Conservation (phyloP, 2,113 vertebrate species). For the Embiotoca jacksoni region DNA sequence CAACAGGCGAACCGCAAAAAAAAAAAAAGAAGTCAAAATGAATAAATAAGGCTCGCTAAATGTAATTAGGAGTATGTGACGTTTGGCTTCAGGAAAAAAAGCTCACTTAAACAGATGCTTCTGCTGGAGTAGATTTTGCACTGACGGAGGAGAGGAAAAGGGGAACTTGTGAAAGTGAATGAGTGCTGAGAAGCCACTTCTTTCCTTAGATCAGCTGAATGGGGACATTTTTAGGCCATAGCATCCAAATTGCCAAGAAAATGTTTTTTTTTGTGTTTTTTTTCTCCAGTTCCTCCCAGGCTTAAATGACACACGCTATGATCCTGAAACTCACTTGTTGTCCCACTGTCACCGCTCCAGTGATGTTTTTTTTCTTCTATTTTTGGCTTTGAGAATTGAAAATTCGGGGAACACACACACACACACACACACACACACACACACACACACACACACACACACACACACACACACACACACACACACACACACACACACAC, state of each 20-base stretch:
- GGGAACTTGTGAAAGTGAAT: conserved; percentile 13
- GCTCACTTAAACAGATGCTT: conserved; percentile 19
- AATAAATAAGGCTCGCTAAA: conserved; percentile 31
- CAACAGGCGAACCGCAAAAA: conserved; percentile 57
- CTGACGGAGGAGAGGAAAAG: conserved; percentile 1
- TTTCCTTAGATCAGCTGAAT: conserved; percentile 49
- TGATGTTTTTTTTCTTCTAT: conserved; percentile 6
- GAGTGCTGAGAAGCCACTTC: conserved; percentile 50
- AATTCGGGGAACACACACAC: conserved; percentile 14
- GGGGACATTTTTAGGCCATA: conserved; percentile 54
- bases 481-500: no score
- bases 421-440: no score
- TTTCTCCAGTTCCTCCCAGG: conserved; percentile 1
- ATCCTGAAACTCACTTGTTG: conserved; percentile 1
- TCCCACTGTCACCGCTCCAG: conserved; percentile 4
- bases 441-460: no score
- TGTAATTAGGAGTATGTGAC: conserved; percentile 33
- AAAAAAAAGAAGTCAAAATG: not conserved
- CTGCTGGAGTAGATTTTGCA: conserved; percentile 26
- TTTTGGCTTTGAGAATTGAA: conserved; percentile 17
- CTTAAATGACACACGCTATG: conserved; percentile 39
- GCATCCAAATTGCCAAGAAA: conserved; percentile 32
- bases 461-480: no score
- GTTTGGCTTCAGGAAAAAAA: not conserved
- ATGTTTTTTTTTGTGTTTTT: not conserved